Percentiles rank a stretch among this genome's conserved stretches.
Conservation (phyloP, 2,888 invertebrate genomes). For the Fabriciana adippe region DNA sequence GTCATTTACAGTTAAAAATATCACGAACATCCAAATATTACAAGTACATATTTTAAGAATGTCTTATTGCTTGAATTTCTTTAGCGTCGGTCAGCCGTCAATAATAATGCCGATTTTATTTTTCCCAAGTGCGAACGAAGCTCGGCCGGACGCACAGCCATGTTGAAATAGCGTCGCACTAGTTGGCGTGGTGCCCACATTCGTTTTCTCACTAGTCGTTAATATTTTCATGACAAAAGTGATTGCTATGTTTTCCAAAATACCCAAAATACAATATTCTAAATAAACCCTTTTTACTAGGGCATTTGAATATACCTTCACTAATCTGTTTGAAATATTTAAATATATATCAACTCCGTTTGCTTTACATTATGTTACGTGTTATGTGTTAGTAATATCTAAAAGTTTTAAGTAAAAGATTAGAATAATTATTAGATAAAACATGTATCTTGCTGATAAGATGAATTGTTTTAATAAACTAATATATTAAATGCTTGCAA, state of each 20-base stretch:
- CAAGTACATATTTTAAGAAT: constrained; percentile 26
- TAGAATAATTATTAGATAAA: too few species aligned
- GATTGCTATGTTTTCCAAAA: constrained; percentile 44
- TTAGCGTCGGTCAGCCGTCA: constrained; percentile 41
- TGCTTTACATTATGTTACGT: too few species aligned
- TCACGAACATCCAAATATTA: constrained; percentile 11
- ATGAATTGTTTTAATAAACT: constrained; percentile 26
- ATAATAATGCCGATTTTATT: constrained; percentile 44
- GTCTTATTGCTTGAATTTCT: constrained; percentile 33
- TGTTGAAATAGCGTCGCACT: constrained; percentile 67
- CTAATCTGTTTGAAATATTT: background rate
- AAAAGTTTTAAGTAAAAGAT: too few species aligned
- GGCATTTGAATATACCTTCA: background rate
- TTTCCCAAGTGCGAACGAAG: constrained; percentile 49
- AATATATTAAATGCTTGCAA: constrained; percentile 36
- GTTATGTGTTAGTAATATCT: too few species aligned
- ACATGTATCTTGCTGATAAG: background rate
- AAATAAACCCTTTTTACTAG: constrained; percentile 18
- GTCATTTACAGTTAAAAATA: background rate
- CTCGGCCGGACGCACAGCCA: constrained; percentile 52
- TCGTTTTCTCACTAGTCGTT: constrained; percentile 58
- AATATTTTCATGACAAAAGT: constrained; percentile 48
- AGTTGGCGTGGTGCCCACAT: constrained; percentile 70
- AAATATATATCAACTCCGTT: background rate
- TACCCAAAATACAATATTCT: constrained; percentile 37